Percentiles rank a stretch among this genome's conserved stretches.
Evolutionary conservation across 2,113 vertebrate species (phyloP).

Genomic region (Callipepla californica): DNA sequence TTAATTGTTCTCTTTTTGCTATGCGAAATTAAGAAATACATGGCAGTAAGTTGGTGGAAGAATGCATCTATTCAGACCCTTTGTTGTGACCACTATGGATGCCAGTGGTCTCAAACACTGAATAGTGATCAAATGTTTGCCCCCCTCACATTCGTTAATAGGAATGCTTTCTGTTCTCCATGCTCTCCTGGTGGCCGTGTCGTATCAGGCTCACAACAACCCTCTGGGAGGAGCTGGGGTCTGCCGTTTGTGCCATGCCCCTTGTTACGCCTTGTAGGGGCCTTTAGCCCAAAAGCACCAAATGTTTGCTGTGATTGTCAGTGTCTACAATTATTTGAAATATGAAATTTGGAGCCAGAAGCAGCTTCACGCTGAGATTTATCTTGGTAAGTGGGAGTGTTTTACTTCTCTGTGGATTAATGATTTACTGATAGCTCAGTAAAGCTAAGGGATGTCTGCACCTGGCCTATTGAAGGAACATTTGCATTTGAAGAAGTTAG

Average conservation of each 20-base stretch:
- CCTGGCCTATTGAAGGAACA: background rate
- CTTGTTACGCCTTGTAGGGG: background rate
- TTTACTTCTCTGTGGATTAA: constrained; percentile 14
- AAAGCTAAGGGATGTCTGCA: background rate
- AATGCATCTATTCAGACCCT: background rate
- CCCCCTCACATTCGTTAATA: background rate
- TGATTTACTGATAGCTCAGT: constrained; percentile 22
- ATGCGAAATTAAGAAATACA: background rate
- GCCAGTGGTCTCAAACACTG: background rate
- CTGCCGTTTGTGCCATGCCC: background rate
- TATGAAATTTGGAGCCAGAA: background rate
- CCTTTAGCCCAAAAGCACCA: background rate
- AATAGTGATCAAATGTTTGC: background rate
- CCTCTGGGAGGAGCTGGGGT: background rate
- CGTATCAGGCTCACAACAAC: background rate
- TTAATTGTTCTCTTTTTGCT: background rate
- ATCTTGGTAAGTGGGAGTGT: background rate
- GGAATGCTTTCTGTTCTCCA: background rate
- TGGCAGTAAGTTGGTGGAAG: background rate
- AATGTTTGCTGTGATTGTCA: background rate
- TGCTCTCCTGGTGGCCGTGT: background rate
- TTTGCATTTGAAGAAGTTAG: constrained; percentile 35
- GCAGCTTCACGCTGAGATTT: constrained; percentile 18
- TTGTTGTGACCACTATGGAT: background rate
- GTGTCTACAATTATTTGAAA: background rate